Evolutionary conservation across 2,888 invertebrate genomes (phyloP), one percentile per base, ranked within the genome.

Genomic region (Andrena hattorfiana): DNA sequence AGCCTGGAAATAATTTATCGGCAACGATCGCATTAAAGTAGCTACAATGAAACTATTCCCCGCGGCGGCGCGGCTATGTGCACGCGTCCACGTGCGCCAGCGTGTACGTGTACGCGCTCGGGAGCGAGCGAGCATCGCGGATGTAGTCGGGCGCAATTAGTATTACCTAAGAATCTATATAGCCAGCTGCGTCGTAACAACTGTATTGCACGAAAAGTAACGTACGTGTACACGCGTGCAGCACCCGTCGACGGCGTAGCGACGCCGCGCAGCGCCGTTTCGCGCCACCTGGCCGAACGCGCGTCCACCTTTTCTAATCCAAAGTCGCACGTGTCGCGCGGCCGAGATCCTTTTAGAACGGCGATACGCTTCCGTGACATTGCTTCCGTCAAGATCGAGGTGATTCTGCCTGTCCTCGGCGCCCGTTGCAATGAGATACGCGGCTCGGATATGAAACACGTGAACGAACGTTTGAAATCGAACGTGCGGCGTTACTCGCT

Each of bases 121-220:
- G 48, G 63, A 35, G 56, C 42, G 10, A 23, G 49, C 42, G 49
- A 60, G 32, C 63, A 28, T 20, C 63, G 81, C 70, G 75, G 68
- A 85, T 74, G 83, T 60, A 74, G 79, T 63, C 84, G 75, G 72
- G 81, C 86, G 87, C 89, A 88, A 91, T 91, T 89, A 87, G 87
- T 83, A 89, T 91, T 91, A 90, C 88, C 91, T 91, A 90, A 91
- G 90, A 89, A 91, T 91, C 87, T 88, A 88, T 89, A 87, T 82
- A 88, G 79, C 71, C 66, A 42, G 70, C 69, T 78, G 56, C 75
- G 77, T 77, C 76, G 72, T 64, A 54, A 81, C 76, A 59, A 78
- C 77, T 77, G 68, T 79, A 76, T 71, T 42, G 75, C 66, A 35
- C 70, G 72, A 77, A 73, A 74, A 73, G 64, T 23, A 69, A 62